phyloP scores from a whole-genome alignment of 2,113 vertebrate genomes.

The Otolemur garnettii region DNA sequence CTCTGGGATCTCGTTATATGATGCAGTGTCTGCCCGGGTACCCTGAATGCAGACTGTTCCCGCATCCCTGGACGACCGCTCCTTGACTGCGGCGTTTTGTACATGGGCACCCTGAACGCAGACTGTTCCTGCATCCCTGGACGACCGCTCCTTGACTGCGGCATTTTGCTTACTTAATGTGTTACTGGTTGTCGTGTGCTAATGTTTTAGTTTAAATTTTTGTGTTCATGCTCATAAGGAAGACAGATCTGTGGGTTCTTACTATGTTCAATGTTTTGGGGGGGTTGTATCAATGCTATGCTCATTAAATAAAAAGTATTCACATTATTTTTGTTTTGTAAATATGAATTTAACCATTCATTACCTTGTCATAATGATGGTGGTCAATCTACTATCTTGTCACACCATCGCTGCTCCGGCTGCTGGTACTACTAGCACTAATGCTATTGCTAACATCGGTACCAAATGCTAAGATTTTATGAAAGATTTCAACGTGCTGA shows the following conservation, averaged over 20 bases:
- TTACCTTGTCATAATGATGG: accelerated
- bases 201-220: background rate
- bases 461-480: background rate
- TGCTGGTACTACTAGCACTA: background rate
- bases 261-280: background rate
- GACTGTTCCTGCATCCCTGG: background rate
- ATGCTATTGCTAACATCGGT: too few relatives aligned
- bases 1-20: background rate
- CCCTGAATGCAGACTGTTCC: accelerated
- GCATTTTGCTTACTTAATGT: background rate
- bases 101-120: background rate
- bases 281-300: background rate
- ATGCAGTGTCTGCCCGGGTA: background rate
- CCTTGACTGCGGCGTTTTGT: accelerated
- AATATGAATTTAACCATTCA: background rate
- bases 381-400: background rate
- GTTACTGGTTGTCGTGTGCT: background rate
- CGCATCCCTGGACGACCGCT: background rate
- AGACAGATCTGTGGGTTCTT: background rate
- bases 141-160: accelerated
- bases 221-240: background rate
- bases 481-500: accelerated
- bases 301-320: background rate
- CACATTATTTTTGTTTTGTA: background rate
- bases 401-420: accelerated